A percentile compares a stretch with the other conserved stretches of the same genome.
Conservation (phyloP, 2,888 invertebrate species). For the Spilarctia lutea region DNA sequence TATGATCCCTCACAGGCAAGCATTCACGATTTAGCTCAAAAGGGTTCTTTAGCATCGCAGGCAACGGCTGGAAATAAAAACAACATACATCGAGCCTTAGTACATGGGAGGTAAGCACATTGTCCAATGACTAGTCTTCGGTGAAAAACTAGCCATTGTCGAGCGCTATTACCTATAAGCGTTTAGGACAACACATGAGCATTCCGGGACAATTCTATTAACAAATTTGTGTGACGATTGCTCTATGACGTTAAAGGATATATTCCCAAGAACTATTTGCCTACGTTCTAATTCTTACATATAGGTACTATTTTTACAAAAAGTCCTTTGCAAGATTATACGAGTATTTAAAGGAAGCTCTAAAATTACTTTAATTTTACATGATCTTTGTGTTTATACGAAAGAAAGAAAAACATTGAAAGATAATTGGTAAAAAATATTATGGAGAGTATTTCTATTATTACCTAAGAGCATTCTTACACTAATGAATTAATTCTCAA, state of each 20-base stretch:
- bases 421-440: too few species aligned
- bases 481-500: too few species aligned
- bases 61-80: constrained; percentile 87
- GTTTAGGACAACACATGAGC: constrained; percentile 74
- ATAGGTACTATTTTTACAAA: background rate
- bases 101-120: constrained; percentile 78
- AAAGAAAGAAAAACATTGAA: background rate
- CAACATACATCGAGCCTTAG: constrained; percentile 87
- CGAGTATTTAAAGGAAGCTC: background rate
- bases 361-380: background rate
- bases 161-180: constrained; percentile 77
- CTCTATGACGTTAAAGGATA: background rate
- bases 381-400: background rate
- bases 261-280: background rate
- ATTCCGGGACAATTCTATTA: constrained; percentile 23
- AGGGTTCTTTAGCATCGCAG: constrained; percentile 86
- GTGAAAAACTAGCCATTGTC: constrained; percentile 70
- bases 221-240: constrained; percentile 25
- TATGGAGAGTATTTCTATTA: background rate
- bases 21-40: constrained; percentile 87
- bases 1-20: constrained; percentile 87
- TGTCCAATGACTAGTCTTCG: constrained; percentile 69
- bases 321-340: background rate
- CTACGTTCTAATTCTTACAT: background rate
- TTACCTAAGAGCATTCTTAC: too few species aligned